These are phyloP conservation scores for Phymastichus coffea DNA, from an alignment of 1,140 invertebrate genomes.

Conservation along the genomic window DNA sequence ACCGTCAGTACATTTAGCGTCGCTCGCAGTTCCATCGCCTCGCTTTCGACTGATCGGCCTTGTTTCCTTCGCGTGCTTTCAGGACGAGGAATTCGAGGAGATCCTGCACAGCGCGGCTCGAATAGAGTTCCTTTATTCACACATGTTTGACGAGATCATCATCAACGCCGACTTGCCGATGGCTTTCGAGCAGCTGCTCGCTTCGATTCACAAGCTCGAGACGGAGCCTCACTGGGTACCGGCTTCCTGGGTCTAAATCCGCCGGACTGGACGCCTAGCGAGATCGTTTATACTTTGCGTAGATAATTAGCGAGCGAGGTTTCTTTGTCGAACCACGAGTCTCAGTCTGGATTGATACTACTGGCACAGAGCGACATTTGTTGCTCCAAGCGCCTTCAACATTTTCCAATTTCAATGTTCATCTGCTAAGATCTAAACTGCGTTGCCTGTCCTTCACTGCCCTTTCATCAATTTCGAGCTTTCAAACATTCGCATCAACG, in stretches of 20 bases:
- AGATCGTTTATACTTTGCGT: conserved; percentile 1
- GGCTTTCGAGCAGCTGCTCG: conserved; percentile 85
- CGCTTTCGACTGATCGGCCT: neutral
- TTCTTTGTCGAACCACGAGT: neutral
- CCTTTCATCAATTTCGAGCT: too few species aligned
- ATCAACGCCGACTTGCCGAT: conserved; percentile 86
- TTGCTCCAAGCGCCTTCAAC: too few species aligned
- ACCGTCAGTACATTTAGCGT: conserved; percentile 64
- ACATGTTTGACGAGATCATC: conserved; percentile 92
- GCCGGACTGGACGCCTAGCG: neutral
- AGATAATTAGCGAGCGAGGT: neutral
- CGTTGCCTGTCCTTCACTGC: too few species aligned
- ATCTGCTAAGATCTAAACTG: too few species aligned
- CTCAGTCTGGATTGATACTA: conserved; percentile 9
- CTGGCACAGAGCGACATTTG: too few species aligned
- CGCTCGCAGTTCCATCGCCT: neutral
- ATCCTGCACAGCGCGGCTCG: conserved; percentile 84
- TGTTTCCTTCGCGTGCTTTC: conserved; percentile 28
- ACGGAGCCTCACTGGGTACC: conserved; percentile 96
- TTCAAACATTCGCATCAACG: too few species aligned
- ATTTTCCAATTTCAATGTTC: too few species aligned
- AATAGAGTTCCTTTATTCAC: conserved; percentile 92
- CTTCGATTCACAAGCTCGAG: conserved; percentile 81
- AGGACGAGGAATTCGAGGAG: conserved; percentile 93
- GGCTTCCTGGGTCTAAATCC: conserved; percentile 86